phyloP scores from a whole-genome alignment of 2,797 vertebrate species.

The Chloroceryle amazona region DNA sequence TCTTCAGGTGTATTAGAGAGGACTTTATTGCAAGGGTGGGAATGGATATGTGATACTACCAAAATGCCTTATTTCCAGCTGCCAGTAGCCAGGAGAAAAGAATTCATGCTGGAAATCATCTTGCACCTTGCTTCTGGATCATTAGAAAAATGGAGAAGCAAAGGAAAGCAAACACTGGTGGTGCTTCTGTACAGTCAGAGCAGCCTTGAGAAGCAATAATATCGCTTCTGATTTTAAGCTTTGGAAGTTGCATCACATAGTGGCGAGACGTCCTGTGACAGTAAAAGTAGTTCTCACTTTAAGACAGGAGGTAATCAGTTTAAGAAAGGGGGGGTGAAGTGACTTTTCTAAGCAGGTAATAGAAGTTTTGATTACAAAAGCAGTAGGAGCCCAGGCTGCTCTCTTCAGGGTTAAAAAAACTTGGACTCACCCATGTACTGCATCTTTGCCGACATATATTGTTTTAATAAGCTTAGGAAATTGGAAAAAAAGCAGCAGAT shows the following conservation, averaged over 20 bases:
- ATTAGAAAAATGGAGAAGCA: background rate
- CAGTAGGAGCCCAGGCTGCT: background rate
- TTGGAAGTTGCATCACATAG: background rate
- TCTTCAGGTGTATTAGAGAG: background rate
- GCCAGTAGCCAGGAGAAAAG: background rate
- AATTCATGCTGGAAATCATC: background rate
- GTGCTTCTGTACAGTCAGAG: background rate
- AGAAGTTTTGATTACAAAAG: background rate
- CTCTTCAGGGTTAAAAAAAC: background rate
- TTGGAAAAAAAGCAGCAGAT: no score
- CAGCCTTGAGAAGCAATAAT: background rate
- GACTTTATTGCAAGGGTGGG: background rate
- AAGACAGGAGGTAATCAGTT: background rate
- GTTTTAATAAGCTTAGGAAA: background rate
- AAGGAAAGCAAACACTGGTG: background rate
- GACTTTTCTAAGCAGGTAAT: background rate
- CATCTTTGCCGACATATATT: background rate
- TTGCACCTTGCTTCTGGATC: background rate
- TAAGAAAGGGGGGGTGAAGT: background rate
- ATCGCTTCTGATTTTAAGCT: background rate
- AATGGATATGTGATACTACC: rapidly evolving
- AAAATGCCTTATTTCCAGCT: background rate
- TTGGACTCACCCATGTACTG: rapidly evolving
- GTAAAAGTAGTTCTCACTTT: background rate
- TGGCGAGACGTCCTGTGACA: background rate